Percentiles rank a stretch among this genome's conserved stretches.
Conservation (phyloP, 1,140 invertebrate species). For the Drosophila watanabei region DNA sequence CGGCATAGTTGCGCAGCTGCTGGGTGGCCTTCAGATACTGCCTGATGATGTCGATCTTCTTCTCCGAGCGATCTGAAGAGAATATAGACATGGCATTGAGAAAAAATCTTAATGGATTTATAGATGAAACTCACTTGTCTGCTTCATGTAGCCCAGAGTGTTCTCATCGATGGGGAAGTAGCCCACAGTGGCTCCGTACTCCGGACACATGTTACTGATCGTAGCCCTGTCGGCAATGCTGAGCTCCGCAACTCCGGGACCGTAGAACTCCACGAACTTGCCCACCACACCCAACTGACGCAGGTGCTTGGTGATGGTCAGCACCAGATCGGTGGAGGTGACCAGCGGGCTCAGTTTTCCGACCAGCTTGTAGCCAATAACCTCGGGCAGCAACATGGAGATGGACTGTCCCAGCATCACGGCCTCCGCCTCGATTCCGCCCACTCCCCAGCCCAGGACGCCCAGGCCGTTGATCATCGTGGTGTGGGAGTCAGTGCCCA, state of each 20-base stretch:
- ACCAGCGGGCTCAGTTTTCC: constrained; percentile 93
- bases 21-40: constrained; percentile 93
- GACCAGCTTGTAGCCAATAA: constrained; percentile 96
- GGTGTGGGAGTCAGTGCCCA: constrained; percentile 99
- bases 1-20: constrained; percentile 94
- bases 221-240: constrained; percentile 98
- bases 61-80: constrained; percentile 91
- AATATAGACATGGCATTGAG: not conserved
- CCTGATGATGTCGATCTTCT: constrained; percentile 94
- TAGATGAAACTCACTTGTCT: constrained; percentile 91
- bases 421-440: constrained; percentile 94
- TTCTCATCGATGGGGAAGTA: constrained; percentile 97
- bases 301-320: constrained; percentile 99
- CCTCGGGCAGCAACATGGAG: constrained; percentile 97
- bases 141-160: constrained; percentile 93
- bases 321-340: constrained; percentile 99
- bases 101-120: not conserved
- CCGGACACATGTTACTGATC: constrained; percentile 99
- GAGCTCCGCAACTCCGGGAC: constrained; percentile 94
- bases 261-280: constrained; percentile 99
- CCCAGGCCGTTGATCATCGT: constrained; percentile 99
- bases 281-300: constrained; percentile 97
- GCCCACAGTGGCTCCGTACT: constrained; percentile 98
- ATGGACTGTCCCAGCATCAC: constrained; percentile 98
- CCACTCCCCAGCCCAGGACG: constrained; percentile 91